A percentile compares a stretch with the other conserved stretches of the same genome.
Conservation (phyloP, 2,888 invertebrate genomes). For the Strigamia crassipes region DNA sequence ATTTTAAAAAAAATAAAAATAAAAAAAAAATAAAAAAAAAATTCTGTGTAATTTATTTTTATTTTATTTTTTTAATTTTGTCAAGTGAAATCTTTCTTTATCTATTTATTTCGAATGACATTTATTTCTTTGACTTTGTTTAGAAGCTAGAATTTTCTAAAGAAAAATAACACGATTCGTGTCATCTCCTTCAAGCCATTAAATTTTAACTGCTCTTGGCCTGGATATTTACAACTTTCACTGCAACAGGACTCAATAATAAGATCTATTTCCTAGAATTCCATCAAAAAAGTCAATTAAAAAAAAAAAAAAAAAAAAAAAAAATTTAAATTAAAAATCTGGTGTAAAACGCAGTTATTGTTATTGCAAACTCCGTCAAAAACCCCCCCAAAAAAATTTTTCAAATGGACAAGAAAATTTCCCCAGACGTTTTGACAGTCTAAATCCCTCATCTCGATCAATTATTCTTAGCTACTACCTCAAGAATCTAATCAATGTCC, state of each 20-base stretch:
- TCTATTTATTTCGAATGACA: background rate
- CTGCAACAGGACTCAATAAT: constrained; percentile 15
- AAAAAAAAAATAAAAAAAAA: background rate
- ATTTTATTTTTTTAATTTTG: background rate
- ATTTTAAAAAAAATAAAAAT: too few relatives aligned
- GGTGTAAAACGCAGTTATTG: too few relatives aligned
- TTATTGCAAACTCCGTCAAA: too few relatives aligned
- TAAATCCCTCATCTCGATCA: too few relatives aligned
- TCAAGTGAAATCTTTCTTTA: background rate
- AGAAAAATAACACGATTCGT: background rate
- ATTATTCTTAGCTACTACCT: too few relatives aligned
- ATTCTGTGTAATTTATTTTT: background rate
- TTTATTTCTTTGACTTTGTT: constrained; percentile 5
- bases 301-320: background rate
- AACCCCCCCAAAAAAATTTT: too few relatives aligned
- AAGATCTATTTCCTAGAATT: background rate
- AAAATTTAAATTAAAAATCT: background rate
- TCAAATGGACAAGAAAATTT: too few relatives aligned
- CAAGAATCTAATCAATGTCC: too few relatives aligned
- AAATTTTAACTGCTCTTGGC: constrained; percentile 15
- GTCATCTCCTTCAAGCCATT: constrained; percentile 5
- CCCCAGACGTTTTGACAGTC: too few relatives aligned
- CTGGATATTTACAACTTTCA: constrained; percentile 21
- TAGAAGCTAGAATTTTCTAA: background rate
- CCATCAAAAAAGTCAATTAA: background rate